phyloP scores from a whole-genome alignment of 2,888 invertebrate species.

The Macaria liturata region DNA sequence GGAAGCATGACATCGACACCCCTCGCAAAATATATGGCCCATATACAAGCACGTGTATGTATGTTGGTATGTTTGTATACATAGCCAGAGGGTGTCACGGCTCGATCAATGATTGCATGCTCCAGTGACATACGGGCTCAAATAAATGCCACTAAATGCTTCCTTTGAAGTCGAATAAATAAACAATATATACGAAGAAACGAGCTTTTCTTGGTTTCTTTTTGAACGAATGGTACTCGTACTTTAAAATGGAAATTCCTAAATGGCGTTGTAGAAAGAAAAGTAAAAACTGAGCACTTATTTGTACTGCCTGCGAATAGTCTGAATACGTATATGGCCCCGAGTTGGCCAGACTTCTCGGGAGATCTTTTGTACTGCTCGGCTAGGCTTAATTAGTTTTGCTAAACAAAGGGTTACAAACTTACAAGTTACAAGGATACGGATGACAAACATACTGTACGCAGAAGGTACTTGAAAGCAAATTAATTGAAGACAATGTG shows the following conservation, averaged over 20 bases:
- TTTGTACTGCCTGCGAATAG: no score
- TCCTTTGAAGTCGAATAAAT: slow-evolving; percentile 31
- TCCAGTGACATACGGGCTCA: slow-evolving; percentile 33
- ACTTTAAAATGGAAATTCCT: not conserved
- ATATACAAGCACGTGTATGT: slow-evolving; percentile 12
- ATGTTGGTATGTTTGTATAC: slow-evolving; percentile 19
- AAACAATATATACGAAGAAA: slow-evolving; percentile 25
- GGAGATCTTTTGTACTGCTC: no score
- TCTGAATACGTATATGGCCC: no score
- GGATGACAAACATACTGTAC: no score
- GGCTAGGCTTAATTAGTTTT: no score
- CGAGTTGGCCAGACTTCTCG: no score
- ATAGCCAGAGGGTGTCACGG: slow-evolving; percentile 32
- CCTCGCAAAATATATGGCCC: slow-evolving; percentile 26
- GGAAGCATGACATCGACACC: slow-evolving; percentile 22
- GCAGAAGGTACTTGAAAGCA: slow-evolving; percentile 13
- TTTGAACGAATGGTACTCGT: not conserved
- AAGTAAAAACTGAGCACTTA: no score
- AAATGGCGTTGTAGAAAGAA: not conserved
- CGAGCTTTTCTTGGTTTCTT: slow-evolving; percentile 15
- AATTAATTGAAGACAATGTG: slow-evolving; percentile 25
- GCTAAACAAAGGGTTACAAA: no score
- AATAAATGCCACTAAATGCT: slow-evolving; percentile 30
- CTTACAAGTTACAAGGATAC: no score
- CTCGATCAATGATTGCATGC: slow-evolving; percentile 39